Conservation (phyloP, 2,888 invertebrate species). For the Philopedon plagiatum region DNA sequence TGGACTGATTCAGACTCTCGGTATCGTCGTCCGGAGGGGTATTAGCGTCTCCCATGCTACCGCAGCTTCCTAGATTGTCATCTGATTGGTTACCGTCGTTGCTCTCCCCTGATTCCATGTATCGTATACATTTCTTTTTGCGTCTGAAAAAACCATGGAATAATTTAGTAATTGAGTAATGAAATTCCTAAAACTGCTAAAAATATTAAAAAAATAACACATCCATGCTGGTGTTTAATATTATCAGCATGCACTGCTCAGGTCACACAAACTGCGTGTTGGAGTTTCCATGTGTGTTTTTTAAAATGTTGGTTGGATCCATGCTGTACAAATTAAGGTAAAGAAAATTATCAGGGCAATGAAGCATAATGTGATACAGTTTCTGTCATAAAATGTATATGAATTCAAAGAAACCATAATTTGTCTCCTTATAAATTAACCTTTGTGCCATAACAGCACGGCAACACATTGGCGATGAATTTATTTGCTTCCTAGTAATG, state of each 20-base stretch:
- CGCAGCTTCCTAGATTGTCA: slow-evolving; percentile 84
- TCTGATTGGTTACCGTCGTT: slow-evolving; percentile 77
- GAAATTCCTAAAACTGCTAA: neutral
- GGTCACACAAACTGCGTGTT: slow-evolving; percentile 36
- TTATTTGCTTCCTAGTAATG: too few species aligned
- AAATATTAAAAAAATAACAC: slow-evolving; percentile 1
- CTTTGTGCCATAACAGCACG: too few species aligned
- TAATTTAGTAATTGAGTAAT: neutral
- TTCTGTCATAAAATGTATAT: neutral
- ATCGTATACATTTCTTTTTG: slow-evolving; percentile 97
- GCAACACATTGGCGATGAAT: too few species aligned
- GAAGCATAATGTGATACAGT: neutral
- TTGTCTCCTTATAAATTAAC: too few species aligned
- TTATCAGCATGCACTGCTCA: slow-evolving; percentile 24
- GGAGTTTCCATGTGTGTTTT: slow-evolving; percentile 24
- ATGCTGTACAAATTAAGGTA: slow-evolving; percentile 38
- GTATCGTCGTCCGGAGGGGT: slow-evolving; percentile 75
- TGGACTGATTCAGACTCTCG: slow-evolving; percentile 75
- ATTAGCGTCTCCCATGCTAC: slow-evolving; percentile 82
- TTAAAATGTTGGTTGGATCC: slow-evolving; percentile 16
- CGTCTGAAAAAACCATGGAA: slow-evolving; percentile 76
- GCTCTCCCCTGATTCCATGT: slow-evolving; percentile 87
- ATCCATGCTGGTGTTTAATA: slow-evolving; percentile 28
- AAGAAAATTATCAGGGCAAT: slow-evolving; percentile 6
- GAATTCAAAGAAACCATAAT: too few species aligned